Base-by-base conservation (phyloP, 1,140 invertebrate species). In the Colletes latitarsis region DNA sequence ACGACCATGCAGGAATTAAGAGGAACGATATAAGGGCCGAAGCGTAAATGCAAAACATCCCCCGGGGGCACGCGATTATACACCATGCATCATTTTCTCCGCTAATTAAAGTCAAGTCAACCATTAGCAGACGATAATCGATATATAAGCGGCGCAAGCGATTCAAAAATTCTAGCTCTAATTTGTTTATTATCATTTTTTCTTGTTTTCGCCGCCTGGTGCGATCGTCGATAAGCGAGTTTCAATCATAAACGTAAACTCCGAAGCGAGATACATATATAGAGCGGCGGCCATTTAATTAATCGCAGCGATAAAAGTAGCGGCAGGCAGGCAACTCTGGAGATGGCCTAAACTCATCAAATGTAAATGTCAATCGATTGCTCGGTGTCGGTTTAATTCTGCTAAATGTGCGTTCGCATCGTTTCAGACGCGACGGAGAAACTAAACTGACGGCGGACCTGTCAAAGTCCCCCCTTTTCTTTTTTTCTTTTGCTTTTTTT, bases 311-410 rank as follows among this genome's bases (percentile, higher is more conserved):
- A 83, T 82, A 68, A 79, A 70, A 81, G 68, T 62, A 88, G 88
- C 81, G 84, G 87, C 88, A 91, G 87, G 80, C 91, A 92, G 92
- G 91, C 92, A 93, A 93, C 93, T 93, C 92, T 93, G 92, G 93
- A 93, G 93, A 93, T 93, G 93, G 93, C 92, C 92, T 93, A 93
- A 92, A 91, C 84, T 91, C 63, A 74, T 82, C 75, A 71, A 84
- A 83, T 72, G 80, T 89, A 90, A 82, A 85, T 88, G 89, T 89
- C 80, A 88, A 49, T 89, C 86, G 88, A 91, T 91, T 87, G 89
- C 89, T 90, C 86, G 88, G 88, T 87, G 82, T 89, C 83, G 87
- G 89, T 89, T 30, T 30, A 89, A 76, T 64, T 83, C 63, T 79
- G 71, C 82, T 78, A 85, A 64, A 88, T 89, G 88, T 87, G 85